Evolutionary conservation across 1,140 invertebrate species (phyloP).

Genomic region (Ostrea edulis): DNA sequence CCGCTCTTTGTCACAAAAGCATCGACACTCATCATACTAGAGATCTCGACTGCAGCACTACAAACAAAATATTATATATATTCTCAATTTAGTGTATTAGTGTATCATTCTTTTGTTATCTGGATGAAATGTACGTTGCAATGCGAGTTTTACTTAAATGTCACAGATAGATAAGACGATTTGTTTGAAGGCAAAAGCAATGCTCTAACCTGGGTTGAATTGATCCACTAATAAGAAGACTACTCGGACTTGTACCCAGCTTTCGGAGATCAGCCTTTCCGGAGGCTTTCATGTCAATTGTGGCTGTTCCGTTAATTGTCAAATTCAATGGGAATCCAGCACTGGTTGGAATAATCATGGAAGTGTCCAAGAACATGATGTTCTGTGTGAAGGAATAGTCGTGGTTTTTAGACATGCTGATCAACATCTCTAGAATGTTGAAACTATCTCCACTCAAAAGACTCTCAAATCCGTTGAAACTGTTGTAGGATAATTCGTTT

Average conservation of each 20-base stretch:
- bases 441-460: conserved; percentile 55
- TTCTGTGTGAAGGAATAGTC: conserved; percentile 82
- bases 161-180: neutral
- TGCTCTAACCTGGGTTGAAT: conserved; percentile 68
- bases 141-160: neutral
- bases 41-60: conserved; percentile 90
- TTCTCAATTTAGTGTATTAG: too few relatives aligned
- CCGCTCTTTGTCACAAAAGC: conserved; percentile 87
- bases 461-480: conserved; percentile 71
- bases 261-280: conserved; percentile 85
- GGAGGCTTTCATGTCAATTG: conserved; percentile 88
- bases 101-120: too few relatives aligned
- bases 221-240: conserved; percentile 65
- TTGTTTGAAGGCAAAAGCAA: conserved; percentile 82
- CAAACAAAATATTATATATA: neutral
- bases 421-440: conserved; percentile 81
- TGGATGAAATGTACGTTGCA: too few relatives aligned
- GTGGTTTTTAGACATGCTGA: conserved; percentile 72
- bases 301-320: conserved; percentile 90
- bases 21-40: conserved; percentile 90
- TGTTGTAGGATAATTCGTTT: conserved; percentile 77
- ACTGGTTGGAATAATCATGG: conserved; percentile 90
- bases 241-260: conserved; percentile 76
- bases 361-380: conserved; percentile 87
- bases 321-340: conserved; percentile 91